phyloP scores from a whole-genome alignment of 2,888 invertebrate species.

The Orchestes rusci region DNA sequence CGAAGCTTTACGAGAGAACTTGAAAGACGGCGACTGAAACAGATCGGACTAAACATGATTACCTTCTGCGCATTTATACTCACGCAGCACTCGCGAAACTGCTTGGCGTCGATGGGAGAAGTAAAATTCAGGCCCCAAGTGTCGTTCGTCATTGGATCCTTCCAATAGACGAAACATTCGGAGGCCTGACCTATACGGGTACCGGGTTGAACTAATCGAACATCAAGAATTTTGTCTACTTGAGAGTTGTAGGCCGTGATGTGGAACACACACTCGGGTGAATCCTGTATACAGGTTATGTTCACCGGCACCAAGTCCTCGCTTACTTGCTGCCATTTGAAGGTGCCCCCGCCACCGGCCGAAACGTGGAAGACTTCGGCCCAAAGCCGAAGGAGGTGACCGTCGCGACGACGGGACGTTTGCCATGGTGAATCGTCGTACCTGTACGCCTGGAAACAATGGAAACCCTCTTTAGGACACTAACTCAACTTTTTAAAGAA shows the following conservation, averaged over 20 bases:
- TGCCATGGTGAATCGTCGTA: constrained; percentile 96
- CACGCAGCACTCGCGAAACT: constrained; percentile 95
- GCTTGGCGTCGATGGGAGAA: constrained; percentile 93
- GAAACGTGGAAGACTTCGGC: constrained; percentile 98
- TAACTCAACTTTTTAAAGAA: too few relatives aligned
- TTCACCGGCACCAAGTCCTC: constrained; percentile 98
- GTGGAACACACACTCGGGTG: constrained; percentile 95
- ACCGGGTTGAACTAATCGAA: constrained; percentile 95
- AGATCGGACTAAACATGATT: constrained; percentile 49
- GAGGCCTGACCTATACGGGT: constrained; percentile 96
- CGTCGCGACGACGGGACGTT: constrained; percentile 75
- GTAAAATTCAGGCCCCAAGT: constrained; percentile 99
- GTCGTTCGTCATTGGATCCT: constrained; percentile 93
- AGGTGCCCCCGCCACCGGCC: constrained; percentile 84
- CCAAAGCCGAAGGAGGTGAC: constrained; percentile 92
- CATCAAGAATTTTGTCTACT: constrained; percentile 97
- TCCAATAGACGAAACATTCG: constrained; percentile 99
- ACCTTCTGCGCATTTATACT: constrained; percentile 48
- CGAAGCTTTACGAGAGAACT: constrained; percentile 95
- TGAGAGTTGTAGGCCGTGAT: constrained; percentile 98
- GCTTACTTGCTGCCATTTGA: constrained; percentile 96
- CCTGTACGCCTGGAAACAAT: constrained; percentile 61
- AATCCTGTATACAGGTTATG: constrained; percentile 95
- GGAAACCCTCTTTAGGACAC: too few relatives aligned
- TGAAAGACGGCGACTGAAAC: constrained; percentile 94